Percentiles rank a stretch among this genome's conserved stretches.
These are phyloP conservation scores for Acrobasis consociella DNA, from an alignment of 2,888 invertebrate species.

Conservation along the genomic window DNA sequence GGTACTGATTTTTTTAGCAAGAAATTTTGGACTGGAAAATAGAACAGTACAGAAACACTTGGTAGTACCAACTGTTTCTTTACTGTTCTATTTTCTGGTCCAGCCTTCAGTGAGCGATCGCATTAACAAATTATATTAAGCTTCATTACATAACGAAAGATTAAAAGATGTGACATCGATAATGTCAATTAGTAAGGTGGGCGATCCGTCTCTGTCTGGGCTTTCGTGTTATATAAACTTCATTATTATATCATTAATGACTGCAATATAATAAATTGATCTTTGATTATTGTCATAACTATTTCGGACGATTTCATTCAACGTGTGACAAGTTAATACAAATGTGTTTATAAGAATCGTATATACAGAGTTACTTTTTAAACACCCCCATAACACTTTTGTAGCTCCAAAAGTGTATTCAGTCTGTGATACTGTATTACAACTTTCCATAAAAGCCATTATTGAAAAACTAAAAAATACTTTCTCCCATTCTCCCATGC, in stretches of 20 bases:
- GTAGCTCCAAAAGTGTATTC: no score
- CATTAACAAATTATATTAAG: constrained; percentile 29
- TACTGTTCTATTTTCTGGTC: not conserved
- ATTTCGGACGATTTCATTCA: not conserved
- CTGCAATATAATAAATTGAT: constrained; percentile 14
- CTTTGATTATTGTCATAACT: constrained; percentile 11
- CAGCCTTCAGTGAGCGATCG: constrained; percentile 29
- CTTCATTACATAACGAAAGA: constrained; percentile 39
- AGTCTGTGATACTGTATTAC: no score
- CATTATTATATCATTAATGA: constrained; percentile 21
- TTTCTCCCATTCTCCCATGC: no score
- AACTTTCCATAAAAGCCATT: no score
- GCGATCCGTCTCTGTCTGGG: constrained; percentile 40
- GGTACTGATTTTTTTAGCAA: no score
- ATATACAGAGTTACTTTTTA: no score
- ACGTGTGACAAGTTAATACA: no score
- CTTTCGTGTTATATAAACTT: constrained; percentile 44
- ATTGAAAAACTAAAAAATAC: no score
- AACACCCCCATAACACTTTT: no score
- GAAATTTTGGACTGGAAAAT: no score
- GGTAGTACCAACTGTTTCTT: not conserved
- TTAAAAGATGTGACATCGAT: constrained; percentile 38
- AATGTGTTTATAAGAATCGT: no score
- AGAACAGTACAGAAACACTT: no score
- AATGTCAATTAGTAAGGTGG: constrained; percentile 48